Evolutionary conservation across 2,797 vertebrate species (phyloP), one percentile per base, ranked within the genome.

Genomic region (Scolopax rusticola): DNA sequence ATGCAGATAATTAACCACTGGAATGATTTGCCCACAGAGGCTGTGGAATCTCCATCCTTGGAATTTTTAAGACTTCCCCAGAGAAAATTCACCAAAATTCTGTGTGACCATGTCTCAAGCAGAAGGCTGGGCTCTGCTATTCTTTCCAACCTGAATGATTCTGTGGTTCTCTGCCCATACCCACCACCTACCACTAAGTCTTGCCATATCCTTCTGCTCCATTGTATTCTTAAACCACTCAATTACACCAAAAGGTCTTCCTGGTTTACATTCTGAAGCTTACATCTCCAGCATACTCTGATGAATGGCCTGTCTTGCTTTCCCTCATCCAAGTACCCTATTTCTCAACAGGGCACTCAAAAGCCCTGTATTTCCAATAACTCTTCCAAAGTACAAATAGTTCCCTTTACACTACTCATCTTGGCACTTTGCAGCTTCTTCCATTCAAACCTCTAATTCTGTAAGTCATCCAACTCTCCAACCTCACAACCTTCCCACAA

Each of bases 391-490:
- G 40, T 10, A 50, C 16, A 81, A 90, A 16, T 54, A 56, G 14
- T 79, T 54, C 27, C 61, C 40, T 75, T 32, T 23, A 65, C 5
- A 65, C 4, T 15, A 30, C 45, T 54, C 40, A 65, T 12, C 21
- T 51, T 7, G 3, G 23, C 0, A 0, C 45, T 38, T 71, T 45
- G 36, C n/a, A 77, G 13, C 15, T 56, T 54, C 51, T 73, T 63
- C 24, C 36, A 50, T 15, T 67, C 40, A 77, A 63, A 91, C 21
- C 18, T 87, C 17, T 48, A 67, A 63, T 40, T 76, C 51, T 67
- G 0, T 24, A 90, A 78, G 2, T 69, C 15, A 75, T 17, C 5
- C 47, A 86, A 20, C 19, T 53, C 6, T 10, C 20, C 14, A 10
- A 24, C 8, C 21, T 57, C 48, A 69, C 41, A 82, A 69, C 12